A percentile compares a stretch with the other conserved stretches of the same genome.
These are phyloP conservation scores for Bombylius discolor DNA, from an alignment of 2,888 invertebrate species.

Conservation along the genomic window DNA sequence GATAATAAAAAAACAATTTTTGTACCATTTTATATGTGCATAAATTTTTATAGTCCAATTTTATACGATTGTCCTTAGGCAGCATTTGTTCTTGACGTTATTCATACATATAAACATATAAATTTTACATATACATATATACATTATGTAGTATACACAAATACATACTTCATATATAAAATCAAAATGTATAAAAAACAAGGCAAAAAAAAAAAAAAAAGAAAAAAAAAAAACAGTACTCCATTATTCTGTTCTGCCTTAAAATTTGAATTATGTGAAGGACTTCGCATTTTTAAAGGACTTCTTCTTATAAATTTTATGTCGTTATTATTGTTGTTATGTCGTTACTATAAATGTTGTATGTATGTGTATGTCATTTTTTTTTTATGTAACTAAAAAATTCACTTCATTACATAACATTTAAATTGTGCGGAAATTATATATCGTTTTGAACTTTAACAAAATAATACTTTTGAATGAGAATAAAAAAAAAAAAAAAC, in stretches of 20 bases:
- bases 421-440: conserved; percentile 9
- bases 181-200: no score
- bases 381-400: background rate
- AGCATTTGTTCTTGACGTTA: conserved; percentile 7
- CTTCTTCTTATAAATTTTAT: no score
- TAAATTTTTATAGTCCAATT: conserved; percentile 6
- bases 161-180: no score
- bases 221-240: no score
- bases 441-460: background rate
- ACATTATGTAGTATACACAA: no score
- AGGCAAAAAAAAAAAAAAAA: background rate
- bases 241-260: background rate
- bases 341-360: no score
- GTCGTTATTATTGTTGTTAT: no score
- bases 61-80: background rate
- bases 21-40: conserved; percentile 1
- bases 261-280: conserved; percentile 6
- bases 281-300: background rate
- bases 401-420: conserved; percentile 2
- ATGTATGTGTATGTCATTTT: no score
- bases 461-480: no score
- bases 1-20: conserved; percentile 1
- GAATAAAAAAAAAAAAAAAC: no score
- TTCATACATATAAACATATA: no score
- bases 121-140: no score